Evolutionary conservation across 2,797 vertebrate genomes (phyloP), one percentile per base, ranked within the genome.

Genomic region (Pelobates cultripes): DNA sequence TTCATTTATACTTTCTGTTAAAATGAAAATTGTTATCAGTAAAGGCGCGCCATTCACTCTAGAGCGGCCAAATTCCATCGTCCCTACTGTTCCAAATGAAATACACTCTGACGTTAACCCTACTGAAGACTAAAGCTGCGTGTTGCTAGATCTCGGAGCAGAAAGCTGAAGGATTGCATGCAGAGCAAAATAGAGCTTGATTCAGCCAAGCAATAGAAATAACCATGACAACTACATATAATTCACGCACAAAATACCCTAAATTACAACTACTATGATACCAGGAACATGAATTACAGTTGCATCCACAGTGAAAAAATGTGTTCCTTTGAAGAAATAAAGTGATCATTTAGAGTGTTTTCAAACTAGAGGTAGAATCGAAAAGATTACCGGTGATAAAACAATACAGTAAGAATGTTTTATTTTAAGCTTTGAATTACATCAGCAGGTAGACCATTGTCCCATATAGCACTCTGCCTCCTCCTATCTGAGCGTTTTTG

Each of bases 151-250:
- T 68, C n/a, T 15, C 17, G 51, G 47, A 80, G 53, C 66, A 75
- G 13, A 8, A 51, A n/a, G 57, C n/a, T 2, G 14, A 28, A 53
- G 28, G 57, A 44, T 43, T 14, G 5, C 43, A 9, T 17, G 67
- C 77, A 84, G 72, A 14, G 66, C 69, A 75, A 79, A 75, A 15
- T 41, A 63, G 57, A 75, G 60, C 74, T 82, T 64, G 61, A 73
- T 75, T 67, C 79, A 79, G 73, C 64, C 14, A 43, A 70, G 77
- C 55, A 17, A 66, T 75, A 66, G 68, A 77, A 64, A 84, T 84
- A 84, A 79, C 82, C 82, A 84, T 79, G 82, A 84, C 82, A 84
- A 84, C 77, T 84, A 75, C 57, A 69, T 84, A 71, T 57, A 79
- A 79, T 84, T 84, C 77, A 75, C 79, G 77, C 72, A 75, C 66